Percentiles rank a stretch among this genome's conserved stretches.
Conservation (phyloP, 2,797 vertebrate genomes). For the Selene dorsalis region DNA sequence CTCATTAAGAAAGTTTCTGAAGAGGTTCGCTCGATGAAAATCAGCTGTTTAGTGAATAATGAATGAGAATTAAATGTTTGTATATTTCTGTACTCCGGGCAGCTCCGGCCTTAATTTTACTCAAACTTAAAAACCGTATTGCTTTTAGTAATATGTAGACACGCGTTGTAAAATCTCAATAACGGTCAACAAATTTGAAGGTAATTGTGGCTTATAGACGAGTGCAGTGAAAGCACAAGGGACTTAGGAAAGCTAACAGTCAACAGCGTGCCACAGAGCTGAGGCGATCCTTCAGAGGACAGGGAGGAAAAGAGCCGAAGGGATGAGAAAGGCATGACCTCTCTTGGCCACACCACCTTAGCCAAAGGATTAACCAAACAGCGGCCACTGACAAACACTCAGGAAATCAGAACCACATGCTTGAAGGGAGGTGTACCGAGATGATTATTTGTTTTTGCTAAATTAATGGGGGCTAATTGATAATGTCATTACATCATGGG, state of each 20-base stretch:
- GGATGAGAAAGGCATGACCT: constrained; percentile 81
- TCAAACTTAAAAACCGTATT: neutral
- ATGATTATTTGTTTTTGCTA: constrained; percentile 88
- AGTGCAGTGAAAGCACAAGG: constrained; percentile 22
- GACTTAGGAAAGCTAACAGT: constrained; percentile 32
- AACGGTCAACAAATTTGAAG: constrained; percentile 9
- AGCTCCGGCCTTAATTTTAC: neutral
- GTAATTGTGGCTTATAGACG: neutral
- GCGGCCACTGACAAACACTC: constrained; percentile 82
- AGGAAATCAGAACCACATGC: constrained; percentile 89
- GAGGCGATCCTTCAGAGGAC: constrained; percentile 62
- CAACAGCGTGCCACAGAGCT: constrained; percentile 30
- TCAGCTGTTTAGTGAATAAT: neutral
- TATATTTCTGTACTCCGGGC: neutral
- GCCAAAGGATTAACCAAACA: constrained; percentile 85
- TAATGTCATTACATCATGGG: constrained; percentile 86
- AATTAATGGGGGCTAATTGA: constrained; percentile 90
- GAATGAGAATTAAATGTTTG: neutral
- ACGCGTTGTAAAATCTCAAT: neutral
- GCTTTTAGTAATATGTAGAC: neutral
- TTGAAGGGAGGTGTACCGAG: constrained; percentile 72
- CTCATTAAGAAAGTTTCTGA: too few relatives aligned
- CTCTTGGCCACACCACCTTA: constrained; percentile 76
- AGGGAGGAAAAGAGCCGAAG: constrained; percentile 61
- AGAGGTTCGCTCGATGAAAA: neutral